Percentiles rank a stretch among this genome's conserved stretches.
Evolutionary conservation across 2,888 invertebrate genomes (phyloP).

Genomic region (Sesamia inferens): DNA sequence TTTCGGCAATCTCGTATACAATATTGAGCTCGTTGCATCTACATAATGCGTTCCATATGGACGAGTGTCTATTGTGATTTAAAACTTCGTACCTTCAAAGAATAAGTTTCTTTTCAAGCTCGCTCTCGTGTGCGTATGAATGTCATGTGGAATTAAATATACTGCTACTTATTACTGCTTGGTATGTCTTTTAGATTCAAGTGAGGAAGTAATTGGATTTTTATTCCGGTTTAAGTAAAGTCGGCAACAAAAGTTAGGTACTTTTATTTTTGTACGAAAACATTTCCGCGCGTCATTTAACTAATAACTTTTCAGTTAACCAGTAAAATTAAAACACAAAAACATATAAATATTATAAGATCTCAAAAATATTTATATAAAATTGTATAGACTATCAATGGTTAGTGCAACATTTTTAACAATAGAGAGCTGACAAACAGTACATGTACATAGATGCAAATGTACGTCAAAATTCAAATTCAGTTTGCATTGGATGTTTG

Average conservation of each 20-base stretch:
- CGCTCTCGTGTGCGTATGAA: conserved; percentile 21
- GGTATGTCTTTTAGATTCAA: conserved; percentile 4
- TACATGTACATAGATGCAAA: conserved; percentile 42
- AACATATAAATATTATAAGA: not conserved
- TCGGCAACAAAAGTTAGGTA: not conserved
- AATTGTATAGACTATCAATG: not conserved
- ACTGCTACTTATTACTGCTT: conserved; percentile 37
- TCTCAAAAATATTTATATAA: not conserved
- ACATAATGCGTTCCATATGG: conserved; percentile 64
- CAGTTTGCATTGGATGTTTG: conserved; percentile 78
- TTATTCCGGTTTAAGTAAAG: not conserved
- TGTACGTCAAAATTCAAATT: conserved; percentile 74
- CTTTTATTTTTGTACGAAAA: not conserved
- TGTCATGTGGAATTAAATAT: conserved; percentile 44
- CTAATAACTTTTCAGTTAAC: not conserved
- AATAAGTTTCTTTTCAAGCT: conserved; percentile 48
- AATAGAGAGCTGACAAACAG: conserved; percentile 28
- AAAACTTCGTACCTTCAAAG: conserved; percentile 50
- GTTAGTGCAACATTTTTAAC: conserved; percentile 47
- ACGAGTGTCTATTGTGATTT: conserved; percentile 67
- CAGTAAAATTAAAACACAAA: not conserved
- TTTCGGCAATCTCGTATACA: conserved; percentile 66
- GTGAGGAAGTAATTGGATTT: not conserved
- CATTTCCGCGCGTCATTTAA: not conserved
- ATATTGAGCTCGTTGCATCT: conserved; percentile 71